Evolutionary conservation across 2,888 invertebrate species (phyloP).

Genomic region (Bugula neritina): DNA sequence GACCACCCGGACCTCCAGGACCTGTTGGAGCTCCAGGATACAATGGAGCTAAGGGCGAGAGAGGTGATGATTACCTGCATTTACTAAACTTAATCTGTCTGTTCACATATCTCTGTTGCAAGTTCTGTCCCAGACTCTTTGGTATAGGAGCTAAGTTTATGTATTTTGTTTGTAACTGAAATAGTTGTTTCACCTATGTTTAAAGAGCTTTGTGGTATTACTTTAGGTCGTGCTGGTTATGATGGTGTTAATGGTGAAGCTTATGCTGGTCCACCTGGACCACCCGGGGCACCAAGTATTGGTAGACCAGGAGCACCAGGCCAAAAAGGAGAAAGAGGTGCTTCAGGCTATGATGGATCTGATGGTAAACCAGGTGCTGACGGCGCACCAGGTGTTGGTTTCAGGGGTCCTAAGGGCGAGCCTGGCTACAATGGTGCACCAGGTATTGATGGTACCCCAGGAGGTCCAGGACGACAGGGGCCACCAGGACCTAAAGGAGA

Average conservation of each 20-base stretch:
- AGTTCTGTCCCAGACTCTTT: too few species aligned
- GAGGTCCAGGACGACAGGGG: constrained; percentile 25
- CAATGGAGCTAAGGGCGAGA: constrained; percentile 2
- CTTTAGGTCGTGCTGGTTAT: constrained; percentile 6
- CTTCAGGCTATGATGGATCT: constrained; percentile 4
- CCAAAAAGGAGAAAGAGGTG: constrained; percentile 5
- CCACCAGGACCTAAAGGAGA: constrained; percentile 6
- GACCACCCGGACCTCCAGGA: constrained; percentile 15
- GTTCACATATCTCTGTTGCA: too few species aligned
- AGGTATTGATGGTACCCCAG: constrained; percentile 26
- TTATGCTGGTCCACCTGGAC: background rate
- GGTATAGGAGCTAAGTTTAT: too few species aligned
- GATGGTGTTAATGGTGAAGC: constrained; percentile 15
- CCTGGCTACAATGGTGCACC: constrained; percentile 21
- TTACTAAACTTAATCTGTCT: too few species aligned
- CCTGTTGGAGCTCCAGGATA: background rate
- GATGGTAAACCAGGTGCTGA: background rate
- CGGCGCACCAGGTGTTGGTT: background rate
- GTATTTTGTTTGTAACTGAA: too few species aligned
- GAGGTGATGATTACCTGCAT: too few species aligned
- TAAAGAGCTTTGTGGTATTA: too few species aligned
- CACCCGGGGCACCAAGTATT: background rate
- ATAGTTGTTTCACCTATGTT: too few species aligned
- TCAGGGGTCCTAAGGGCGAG: constrained; percentile 7
- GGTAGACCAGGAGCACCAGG: background rate